Base-by-base conservation (phyloP, 2,113 vertebrate species). In the Catharus fuscescens region DNA sequence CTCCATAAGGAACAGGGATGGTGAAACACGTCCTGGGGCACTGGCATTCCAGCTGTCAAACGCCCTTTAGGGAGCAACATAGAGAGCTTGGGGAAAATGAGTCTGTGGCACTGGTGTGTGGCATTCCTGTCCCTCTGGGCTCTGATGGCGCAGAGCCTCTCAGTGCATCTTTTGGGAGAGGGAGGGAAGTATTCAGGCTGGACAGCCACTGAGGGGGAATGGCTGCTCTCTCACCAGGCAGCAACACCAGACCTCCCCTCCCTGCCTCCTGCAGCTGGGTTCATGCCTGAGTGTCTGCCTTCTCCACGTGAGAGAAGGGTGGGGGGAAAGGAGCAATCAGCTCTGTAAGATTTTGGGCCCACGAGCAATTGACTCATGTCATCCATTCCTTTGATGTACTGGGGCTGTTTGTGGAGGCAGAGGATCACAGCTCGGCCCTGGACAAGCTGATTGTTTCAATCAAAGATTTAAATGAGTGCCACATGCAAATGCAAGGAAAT, bases 391-490 rank as follows among this genome's bases (percentile, higher is more conserved):
- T 95, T 96, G 96, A 96, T 91, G 84, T 95, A 80, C 20, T 0
- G 0, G 32, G n/a, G n/a, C 38, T 93, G 81, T 92, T 91, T 89
- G 57, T 79, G 84, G 70, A 95, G 70, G 71, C 87, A 96, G 80
- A 91, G 56, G 73, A 94, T 95, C 91, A 82, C 34, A 95, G 70
- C 91, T 91, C 3, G 0, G 78, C 47, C 78, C 66, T 90, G 89
- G 59, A 91, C 78, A 66, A 95, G 54, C 70, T 95, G 91, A 95
- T 95, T 96, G 94, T 95, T 97, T 94, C 84, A 93, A 90, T 96
- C 93, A 95, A 90, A 91, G 81, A 20, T 90, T 95, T 95, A 95
- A 96, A 96, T 89, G 62, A 92, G 78, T 94, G 87, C 87, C 91
- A 95, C 71, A 91, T 91, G 87, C 59, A 95, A 92, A 93, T 85